Conservation (phyloP, 2,113 vertebrate species). For the Cryptotis parvus region DNA sequence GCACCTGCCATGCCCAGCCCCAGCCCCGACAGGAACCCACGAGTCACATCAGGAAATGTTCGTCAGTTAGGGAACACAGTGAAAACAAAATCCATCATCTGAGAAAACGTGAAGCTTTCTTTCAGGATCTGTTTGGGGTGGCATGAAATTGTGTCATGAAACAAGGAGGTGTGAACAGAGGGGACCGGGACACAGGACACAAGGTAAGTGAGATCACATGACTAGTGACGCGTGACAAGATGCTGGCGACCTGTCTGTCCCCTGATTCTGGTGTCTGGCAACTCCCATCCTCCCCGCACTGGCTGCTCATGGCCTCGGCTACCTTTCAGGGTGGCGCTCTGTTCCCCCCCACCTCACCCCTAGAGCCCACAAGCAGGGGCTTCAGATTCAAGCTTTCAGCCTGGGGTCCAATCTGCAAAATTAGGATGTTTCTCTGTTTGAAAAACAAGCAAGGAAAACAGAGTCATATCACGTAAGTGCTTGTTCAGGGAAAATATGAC, state of each 20-base stretch:
- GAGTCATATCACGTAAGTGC: constrained; percentile 76
- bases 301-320: not conserved
- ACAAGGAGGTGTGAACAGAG: constrained; percentile 66
- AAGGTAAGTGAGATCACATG: not conserved
- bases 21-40: constrained; percentile 77
- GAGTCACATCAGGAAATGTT: constrained; percentile 76
- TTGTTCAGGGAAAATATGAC: constrained; percentile 95
- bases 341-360: not conserved
- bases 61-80: constrained; percentile 73
- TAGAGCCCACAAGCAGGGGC: constrained; percentile 34
- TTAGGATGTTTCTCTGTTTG: constrained; percentile 52
- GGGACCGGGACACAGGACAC: constrained; percentile 49
- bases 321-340: not conserved
- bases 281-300: constrained; percentile 46
- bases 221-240: not conserved
- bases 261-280: constrained; percentile 68
- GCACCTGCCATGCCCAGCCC: constrained; percentile 74
- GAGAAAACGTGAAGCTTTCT: constrained; percentile 82
- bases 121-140: constrained; percentile 82
- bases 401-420: constrained; percentile 67
- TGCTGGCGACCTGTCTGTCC: constrained; percentile 54
- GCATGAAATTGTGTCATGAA: constrained; percentile 53
- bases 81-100: constrained; percentile 85
- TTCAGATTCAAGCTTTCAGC: constrained; percentile 63
- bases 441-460: constrained; percentile 78